Base-by-base conservation (phyloP, 1,140 invertebrate species). In the Macrobrachium rosenbergii region DNA sequence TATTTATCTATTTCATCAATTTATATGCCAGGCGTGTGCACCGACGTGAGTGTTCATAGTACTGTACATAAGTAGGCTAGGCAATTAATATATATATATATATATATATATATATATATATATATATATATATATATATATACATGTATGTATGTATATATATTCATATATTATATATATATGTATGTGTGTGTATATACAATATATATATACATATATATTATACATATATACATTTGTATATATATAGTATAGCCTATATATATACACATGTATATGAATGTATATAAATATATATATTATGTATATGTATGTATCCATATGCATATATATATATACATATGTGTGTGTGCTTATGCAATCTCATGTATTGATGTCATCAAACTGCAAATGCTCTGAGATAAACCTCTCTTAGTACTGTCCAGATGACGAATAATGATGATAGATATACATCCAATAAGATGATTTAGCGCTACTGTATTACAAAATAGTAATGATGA, bases 281-380 rank as follows among this genome's bases (percentile, higher is more conserved):
- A 72, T 72, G 21, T 7, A 72, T 28, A 7, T 28, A 72, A 8
- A 72, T 28, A 72, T 72, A 72, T 72, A 23, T 72, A 14, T 72
- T 28, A 19, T 72, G 17, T 12, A 72, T 72, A 72, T 72, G 23
- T 37, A 23, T 72, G 10, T 72, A 7, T 7, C 8, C 37, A 72
- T 72, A 64, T 43, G 64, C 45, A 80, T 63, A 80, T 64, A 80
- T 63, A 80, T 80, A 64, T 37, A 64, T 64, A 64, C 19, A 64
- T 80, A 80, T 63, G 62, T 79, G 62, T 63, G 28, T 79, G 37
- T 63, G 37, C 37, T 62, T 63, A 37, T 37, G 28, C 28, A 37
- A 37, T 37, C 28, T 37, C 28, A 37, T 37, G 28, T 37, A 37
- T 37, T 37, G 28, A 37, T 37, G 3, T 37, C 28, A 37, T 37